Conservation (phyloP, 2,113 vertebrate genomes). For the Antechinus flavipes region DNA sequence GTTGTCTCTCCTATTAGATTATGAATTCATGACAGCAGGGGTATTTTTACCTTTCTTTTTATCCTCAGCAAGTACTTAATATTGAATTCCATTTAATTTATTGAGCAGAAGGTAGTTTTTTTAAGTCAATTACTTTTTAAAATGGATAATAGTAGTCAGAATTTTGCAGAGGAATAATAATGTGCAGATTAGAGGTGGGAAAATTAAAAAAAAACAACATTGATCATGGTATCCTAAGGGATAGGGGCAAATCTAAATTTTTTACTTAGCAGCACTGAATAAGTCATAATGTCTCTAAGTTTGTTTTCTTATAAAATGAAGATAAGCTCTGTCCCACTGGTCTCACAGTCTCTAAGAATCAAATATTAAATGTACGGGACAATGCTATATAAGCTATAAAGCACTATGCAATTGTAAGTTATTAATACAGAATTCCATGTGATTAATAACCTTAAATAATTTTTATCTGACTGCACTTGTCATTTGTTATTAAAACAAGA, state of each 20-base stretch:
- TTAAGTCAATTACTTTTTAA: neutral
- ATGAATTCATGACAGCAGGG: too few relatives aligned
- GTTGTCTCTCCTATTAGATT: too few relatives aligned
- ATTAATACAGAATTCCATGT: too few relatives aligned
- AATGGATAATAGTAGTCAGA: neutral
- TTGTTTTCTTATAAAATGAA: neutral
- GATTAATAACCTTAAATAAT: too few relatives aligned
- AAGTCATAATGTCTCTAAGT: neutral
- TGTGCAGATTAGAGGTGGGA: neutral
- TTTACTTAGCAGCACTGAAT: neutral
- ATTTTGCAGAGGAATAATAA: neutral
- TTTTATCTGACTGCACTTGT: too few relatives aligned
- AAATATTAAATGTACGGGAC: neutral
- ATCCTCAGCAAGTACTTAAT: neutral
- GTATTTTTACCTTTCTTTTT: too few relatives aligned
- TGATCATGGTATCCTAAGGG: neutral
- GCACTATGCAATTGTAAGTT: neutral
- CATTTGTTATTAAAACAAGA: too few relatives aligned
- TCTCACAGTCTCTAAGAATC: neutral
- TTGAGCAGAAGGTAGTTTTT: neutral
- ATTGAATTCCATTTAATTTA: neutral
- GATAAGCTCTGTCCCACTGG: neutral
- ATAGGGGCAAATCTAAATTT: neutral
- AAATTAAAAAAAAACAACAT: neutral
- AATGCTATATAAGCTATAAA: neutral